Percentiles rank a stretch among this genome's conserved stretches.
These are phyloP conservation scores for Dromaius novaehollandiae DNA, from an alignment of 2,113 vertebrate genomes.

Conservation along the genomic window DNA sequence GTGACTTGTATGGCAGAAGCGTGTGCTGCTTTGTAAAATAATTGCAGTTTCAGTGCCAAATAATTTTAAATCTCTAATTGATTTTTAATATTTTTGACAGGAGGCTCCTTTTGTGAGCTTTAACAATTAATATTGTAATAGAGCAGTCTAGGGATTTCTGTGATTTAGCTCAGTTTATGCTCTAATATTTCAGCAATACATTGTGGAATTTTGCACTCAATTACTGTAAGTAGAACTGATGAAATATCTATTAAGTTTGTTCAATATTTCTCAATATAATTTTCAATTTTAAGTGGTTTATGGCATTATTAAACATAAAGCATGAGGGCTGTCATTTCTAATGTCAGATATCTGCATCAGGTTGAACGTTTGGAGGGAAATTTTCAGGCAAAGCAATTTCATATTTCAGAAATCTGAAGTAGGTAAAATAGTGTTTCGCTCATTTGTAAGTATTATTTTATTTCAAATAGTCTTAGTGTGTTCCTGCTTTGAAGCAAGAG, in stretches of 20 bases:
- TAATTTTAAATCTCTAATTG: slow-evolving; percentile 33
- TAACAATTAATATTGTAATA: slow-evolving; percentile 54
- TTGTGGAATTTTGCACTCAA: background rate
- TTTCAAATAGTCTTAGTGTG: background rate
- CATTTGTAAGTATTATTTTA: background rate
- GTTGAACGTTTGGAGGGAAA: background rate
- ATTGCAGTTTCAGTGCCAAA: slow-evolving; percentile 20
- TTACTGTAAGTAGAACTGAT: background rate
- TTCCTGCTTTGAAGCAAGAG: background rate
- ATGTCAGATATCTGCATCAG: background rate
- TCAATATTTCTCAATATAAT: background rate
- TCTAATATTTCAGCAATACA: background rate
- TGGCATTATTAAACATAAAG: background rate
- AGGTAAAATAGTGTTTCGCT: background rate
- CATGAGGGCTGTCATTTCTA: background rate
- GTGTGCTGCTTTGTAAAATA: background rate
- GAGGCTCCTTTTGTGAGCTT: slow-evolving; percentile 25
- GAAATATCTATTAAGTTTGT: background rate
- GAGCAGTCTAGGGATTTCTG: background rate
- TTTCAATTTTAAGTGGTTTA: background rate
- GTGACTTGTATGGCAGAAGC: background rate
- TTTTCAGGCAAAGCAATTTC: background rate
- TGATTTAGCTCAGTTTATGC: slow-evolving; percentile 9
- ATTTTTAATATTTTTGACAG: slow-evolving; percentile 59
- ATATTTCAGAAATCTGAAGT: background rate